Evolutionary conservation across 2,888 invertebrate species (phyloP).

Genomic region (Chloroclysta siterata): DNA sequence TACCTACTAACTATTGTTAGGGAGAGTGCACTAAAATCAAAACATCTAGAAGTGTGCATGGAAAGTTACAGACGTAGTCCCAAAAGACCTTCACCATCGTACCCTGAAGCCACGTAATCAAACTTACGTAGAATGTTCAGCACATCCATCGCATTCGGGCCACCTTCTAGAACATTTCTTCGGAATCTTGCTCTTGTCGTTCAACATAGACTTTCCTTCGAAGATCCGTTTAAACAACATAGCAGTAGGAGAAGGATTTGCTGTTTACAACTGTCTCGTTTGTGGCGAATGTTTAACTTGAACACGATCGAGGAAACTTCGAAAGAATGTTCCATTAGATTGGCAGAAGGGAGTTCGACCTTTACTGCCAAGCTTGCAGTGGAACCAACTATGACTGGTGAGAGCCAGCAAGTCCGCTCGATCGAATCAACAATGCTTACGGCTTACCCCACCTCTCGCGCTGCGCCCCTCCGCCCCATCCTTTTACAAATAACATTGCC

Average conservation of each 20-base stretch:
- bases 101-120: not conserved
- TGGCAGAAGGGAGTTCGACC: constrained; percentile 72
- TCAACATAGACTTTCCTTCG: constrained; percentile 84
- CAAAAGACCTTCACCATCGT: not conserved
- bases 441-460: constrained; percentile 39
- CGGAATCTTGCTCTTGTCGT: constrained; percentile 63
- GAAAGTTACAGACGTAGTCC: not conserved
- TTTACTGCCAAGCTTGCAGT: constrained; percentile 74
- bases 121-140: constrained; percentile 81
- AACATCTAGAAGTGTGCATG: not conserved
- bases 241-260: constrained; percentile 79
- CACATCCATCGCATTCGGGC: constrained; percentile 78
- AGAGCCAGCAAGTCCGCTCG: constrained; percentile 45
- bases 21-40: not conserved
- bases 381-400: constrained; percentile 46
- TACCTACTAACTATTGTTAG: no score
- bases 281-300: constrained; percentile 78
- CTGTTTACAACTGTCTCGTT: constrained; percentile 78
- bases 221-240: constrained; percentile 85
- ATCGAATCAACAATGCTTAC: constrained; percentile 57
- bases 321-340: constrained; percentile 83
- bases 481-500: constrained; percentile 47
- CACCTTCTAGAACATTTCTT: constrained; percentile 81
- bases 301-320: constrained; percentile 70
- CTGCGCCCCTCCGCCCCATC: constrained; percentile 36